These are phyloP conservation scores for Harlomillsia oculata DNA, from an alignment of 1,140 invertebrate genomes.

Conservation along the genomic window DNA sequence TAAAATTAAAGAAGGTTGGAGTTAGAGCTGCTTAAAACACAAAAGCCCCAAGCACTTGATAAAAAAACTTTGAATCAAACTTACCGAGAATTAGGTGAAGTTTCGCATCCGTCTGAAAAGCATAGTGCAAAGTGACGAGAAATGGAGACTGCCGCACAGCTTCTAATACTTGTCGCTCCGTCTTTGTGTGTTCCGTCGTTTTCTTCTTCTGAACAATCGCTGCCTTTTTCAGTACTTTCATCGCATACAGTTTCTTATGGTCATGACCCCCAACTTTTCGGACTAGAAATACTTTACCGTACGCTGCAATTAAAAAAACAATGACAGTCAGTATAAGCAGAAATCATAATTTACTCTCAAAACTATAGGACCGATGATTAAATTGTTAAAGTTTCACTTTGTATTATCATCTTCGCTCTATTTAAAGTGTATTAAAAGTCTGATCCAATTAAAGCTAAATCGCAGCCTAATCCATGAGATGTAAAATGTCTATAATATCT, in stretches of 20 bases:
- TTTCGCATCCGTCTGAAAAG: conserved; percentile 86
- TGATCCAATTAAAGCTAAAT: too few relatives aligned
- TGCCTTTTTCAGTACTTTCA: conserved; percentile 87
- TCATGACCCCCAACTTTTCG: conserved; percentile 67
- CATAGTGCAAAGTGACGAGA: conserved; percentile 83
- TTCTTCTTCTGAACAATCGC: conserved; percentile 84
- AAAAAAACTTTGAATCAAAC: conserved; percentile 35
- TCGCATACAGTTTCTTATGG: conserved; percentile 75
- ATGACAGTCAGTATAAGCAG: not conserved
- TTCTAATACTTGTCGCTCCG: conserved; percentile 78
- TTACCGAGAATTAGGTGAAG: conserved; percentile 84
- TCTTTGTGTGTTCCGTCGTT: conserved; percentile 86
- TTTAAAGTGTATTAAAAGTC: too few relatives aligned
- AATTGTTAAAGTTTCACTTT: too few relatives aligned
- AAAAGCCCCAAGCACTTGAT: not conserved
- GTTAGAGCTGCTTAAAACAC: not conserved
- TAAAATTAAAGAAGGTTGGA: too few relatives aligned
- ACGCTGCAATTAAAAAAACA: conserved; percentile 58
- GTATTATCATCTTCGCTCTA: too few relatives aligned
- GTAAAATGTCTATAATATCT: too few relatives aligned
- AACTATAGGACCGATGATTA: too few relatives aligned
- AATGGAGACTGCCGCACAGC: conserved; percentile 80
- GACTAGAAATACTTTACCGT: conserved; percentile 88
- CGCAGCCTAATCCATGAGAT: too few relatives aligned
- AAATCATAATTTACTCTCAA: not conserved